Conservation (phyloP, 2,113 vertebrate genomes). For the Petrocephalus zakoni region DNA sequence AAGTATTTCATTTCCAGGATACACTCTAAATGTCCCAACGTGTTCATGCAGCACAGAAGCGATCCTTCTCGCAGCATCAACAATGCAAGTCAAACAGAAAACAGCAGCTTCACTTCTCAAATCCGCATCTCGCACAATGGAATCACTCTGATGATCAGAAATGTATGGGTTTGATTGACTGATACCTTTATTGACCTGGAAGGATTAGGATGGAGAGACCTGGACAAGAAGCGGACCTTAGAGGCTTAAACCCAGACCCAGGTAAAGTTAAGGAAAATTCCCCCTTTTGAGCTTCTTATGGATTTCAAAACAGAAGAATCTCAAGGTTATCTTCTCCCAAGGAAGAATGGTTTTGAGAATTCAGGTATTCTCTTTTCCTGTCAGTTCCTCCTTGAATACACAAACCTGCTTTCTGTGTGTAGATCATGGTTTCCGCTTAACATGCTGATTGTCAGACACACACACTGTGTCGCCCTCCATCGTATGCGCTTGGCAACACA, state of each 20-base stretch:
- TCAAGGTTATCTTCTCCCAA: neutral
- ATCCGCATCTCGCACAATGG: neutral
- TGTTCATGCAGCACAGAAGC: neutral
- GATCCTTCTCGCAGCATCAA: neutral
- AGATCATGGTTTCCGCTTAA: neutral
- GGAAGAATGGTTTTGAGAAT: neutral
- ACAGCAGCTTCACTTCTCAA: neutral
- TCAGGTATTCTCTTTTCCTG: neutral
- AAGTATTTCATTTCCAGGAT: neutral
- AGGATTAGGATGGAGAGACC: neutral
- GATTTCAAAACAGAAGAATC: neutral
- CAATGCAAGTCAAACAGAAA: neutral
- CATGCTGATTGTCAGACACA: neutral
- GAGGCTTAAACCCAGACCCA: neutral
- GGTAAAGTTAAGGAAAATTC: neutral
- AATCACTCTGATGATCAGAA: neutral
- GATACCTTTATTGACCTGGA: conserved; percentile 6
- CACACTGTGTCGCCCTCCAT: neutral
- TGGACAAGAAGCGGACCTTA: neutral
- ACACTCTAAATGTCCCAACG: neutral
- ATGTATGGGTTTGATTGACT: neutral
- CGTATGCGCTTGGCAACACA: neutral
- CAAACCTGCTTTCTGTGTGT: neutral
- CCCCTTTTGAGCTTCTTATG: neutral
- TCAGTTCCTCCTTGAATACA: neutral